Conservation (phyloP, 2,113 vertebrate species). For the Microtus pennsylvanicus region DNA sequence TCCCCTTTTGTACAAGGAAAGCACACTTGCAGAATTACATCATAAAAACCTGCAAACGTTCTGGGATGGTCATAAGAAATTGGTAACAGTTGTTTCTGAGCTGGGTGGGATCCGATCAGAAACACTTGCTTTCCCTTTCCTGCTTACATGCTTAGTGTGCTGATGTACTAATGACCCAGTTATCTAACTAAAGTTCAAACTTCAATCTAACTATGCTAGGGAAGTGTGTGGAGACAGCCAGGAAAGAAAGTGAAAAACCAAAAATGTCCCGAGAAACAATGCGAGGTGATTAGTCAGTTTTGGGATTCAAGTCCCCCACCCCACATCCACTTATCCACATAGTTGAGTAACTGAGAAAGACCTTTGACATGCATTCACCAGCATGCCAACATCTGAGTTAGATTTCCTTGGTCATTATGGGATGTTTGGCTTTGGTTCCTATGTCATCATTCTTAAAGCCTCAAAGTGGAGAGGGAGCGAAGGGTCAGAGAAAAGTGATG, state of each 20-base stretch:
- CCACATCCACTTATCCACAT: background rate
- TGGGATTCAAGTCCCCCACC: background rate
- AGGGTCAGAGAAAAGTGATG: background rate
- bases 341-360: background rate
- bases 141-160: background rate
- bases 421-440: constrained; percentile 12
- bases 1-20: constrained; percentile 33
- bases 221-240: background rate
- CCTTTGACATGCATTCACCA: background rate
- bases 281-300: background rate
- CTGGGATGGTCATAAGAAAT: constrained; percentile 6
- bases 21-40: background rate
- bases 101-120: background rate
- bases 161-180: background rate
- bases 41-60: background rate
- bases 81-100: background rate
- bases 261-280: background rate
- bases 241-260: background rate
- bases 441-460: background rate
- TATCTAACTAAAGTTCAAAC: constrained; percentile 12
- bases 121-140: background rate
- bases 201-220: background rate
- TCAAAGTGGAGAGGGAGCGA: background rate
- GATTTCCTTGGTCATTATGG: constrained; percentile 25
- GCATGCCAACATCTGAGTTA: background rate